Base-by-base conservation (phyloP, 2,113 vertebrate genomes). In the Propithecus coquereli region DNA sequence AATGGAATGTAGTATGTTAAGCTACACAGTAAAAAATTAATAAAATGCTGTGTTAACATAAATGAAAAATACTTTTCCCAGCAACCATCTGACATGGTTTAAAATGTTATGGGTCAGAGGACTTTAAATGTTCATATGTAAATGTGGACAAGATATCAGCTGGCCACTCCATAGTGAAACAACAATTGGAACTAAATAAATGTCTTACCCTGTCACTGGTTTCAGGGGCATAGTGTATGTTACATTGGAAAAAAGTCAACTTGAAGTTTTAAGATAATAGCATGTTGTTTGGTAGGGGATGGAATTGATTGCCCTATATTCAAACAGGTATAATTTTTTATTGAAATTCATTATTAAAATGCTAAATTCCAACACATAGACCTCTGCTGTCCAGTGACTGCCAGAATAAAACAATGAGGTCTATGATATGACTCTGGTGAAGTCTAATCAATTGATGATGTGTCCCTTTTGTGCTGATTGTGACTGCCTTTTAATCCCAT, bases 241-340 rank as follows among this genome's bases (percentile, higher is more conserved):
- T 59, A 65, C 79, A 13, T 57, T 18, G 61, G 52, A 14, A 40
- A 73, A 94, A 70, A 59, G 16, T 8, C 47, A 87, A 40, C 27
- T 40, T 76, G n/a, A 87, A 20, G 10, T 50, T 95, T 91, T 87
- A 94, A 54, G 12, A 90, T 95, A 87, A 91, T 20, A 84, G 52
- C 20, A 92, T 52, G 1, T 32, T 40, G 34, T 54, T 74, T 81
- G 37, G 45, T 63, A 30, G 14, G 18, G 4, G 5, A 17, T 95
- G 20, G 20, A 23, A 61, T 47, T 17, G 1, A 40, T 87, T 90
- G 2, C 1, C 23, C 7, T 65, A n/a, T 87, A 0, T 34, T 70
- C 17, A 85, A 76, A 77, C 13, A 27, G 77, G 8, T 40, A n/a
- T 71, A 80, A 90, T 47, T 87, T 81, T 5, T 76, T 34, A 66